Base-by-base conservation (phyloP, 2,888 invertebrate species). In the Yponomeuta evonymella region DNA sequence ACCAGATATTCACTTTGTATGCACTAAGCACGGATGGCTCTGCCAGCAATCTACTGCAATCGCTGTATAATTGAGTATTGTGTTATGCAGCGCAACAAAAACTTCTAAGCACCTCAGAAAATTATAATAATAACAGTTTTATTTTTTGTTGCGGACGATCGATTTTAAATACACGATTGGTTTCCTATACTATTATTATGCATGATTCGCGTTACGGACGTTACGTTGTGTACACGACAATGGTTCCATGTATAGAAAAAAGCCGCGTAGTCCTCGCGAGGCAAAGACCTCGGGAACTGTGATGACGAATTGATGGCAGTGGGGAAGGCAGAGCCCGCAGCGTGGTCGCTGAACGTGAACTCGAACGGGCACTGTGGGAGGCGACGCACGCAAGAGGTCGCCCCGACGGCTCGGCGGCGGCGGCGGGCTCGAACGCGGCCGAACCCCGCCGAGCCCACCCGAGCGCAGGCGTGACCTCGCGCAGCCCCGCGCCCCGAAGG, bases 111-210 rank as follows among this genome's bases (percentile, higher is more conserved):
- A 78, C 78, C 79, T 80, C 83, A 84, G 84, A 82, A 85, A 87
- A 86, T 77, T 84, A 87, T 84, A 86, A 87, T 84, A 86, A 84
- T 86, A 88, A 88, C 82, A 87, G 82, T 83, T 88, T 81, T 81
- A 83, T 81, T 88, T 87, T 87, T 89, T 85, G 87, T 88, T 89
- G 89, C 88, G 87, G 88, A 83, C 89, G 89, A 91, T 91, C 91
- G 91, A 91, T 91, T 70, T 36, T 82, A 79, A 82, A 81, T 82
- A 83, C 84, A 85, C 79, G 83, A 84, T 86, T 84, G 80, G 79
- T 86, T 83, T 85, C 83, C 79, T 77, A 78, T 79, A 79, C 79
- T 79, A 58, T 58, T 58, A 58, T 58, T 58, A 15, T 58, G 51
- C 51, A 58, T 58, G 15, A 6, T 58, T 15, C 15, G 15, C 51